phyloP scores from a whole-genome alignment of 2,113 vertebrate species.

The Oreochromis tanganicae region DNA sequence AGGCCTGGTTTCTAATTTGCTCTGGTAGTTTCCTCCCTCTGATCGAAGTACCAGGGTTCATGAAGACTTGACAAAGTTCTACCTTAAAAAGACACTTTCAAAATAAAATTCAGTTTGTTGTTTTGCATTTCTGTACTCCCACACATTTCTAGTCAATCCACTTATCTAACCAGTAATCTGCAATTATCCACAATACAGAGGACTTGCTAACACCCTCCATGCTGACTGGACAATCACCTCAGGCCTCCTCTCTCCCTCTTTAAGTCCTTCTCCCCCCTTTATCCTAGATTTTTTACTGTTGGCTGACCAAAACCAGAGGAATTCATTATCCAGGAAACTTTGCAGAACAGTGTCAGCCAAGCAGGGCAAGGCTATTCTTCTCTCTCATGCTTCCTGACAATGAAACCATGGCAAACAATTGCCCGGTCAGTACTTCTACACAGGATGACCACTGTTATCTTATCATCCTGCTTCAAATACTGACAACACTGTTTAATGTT shows the following conservation, averaged over 20 bases:
- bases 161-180: slow-evolving; percentile 55
- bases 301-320: slow-evolving; percentile 45
- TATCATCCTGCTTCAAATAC: background rate
- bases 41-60: background rate
- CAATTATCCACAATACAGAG: slow-evolving; percentile 36
- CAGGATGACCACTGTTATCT: background rate
- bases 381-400: slow-evolving; percentile 8
- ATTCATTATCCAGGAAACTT: slow-evolving; percentile 48
- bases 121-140: slow-evolving; percentile 12
- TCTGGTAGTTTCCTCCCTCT: slow-evolving; percentile 9
- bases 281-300: slow-evolving; percentile 22
- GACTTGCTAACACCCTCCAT: slow-evolving; percentile 23
- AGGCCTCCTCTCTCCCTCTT: slow-evolving; percentile 3
- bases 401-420: background rate
- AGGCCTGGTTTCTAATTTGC: slow-evolving; percentile 8
- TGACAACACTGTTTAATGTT: background rate
- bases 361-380: slow-evolving; percentile 6
- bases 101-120: background rate
- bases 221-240: slow-evolving; percentile 40
- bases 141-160: slow-evolving; percentile 33
- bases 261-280: slow-evolving; percentile 14
- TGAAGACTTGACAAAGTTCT: background rate
- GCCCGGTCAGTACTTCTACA: background rate
- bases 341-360: slow-evolving; percentile 11
- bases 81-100: background rate